phyloP scores from a whole-genome alignment of 2,113 vertebrate species.

The Anas platyrhynchos region DNA sequence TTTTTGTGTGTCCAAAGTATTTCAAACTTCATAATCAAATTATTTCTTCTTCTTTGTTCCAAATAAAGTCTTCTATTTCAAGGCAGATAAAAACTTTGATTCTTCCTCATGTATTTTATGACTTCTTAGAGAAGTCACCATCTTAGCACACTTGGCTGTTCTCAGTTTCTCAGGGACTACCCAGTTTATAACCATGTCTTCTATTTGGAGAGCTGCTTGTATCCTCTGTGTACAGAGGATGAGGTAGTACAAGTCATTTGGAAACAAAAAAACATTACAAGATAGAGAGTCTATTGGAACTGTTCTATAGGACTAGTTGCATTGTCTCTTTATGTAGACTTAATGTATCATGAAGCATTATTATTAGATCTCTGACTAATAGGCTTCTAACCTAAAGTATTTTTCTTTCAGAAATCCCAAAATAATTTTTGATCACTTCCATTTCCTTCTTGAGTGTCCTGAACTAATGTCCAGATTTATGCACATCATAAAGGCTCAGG shows the following conservation, averaged over 20 bases:
- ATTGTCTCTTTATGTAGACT: background rate
- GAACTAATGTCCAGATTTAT: constrained; percentile 99
- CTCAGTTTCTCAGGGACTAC: background rate
- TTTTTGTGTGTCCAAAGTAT: background rate
- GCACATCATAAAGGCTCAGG: constrained; percentile 99
- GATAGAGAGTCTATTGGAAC: background rate
- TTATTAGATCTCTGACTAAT: background rate
- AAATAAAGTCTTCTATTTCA: background rate
- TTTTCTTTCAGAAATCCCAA: constrained; percentile 90
- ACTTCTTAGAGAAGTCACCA: background rate
- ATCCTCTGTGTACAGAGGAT: background rate
- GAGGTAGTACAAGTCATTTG: background rate
- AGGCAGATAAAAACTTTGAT: background rate
- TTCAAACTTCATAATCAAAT: background rate
- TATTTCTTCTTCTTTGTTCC: background rate
- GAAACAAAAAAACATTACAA: background rate
- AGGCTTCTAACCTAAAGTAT: background rate
- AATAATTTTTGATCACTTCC: constrained; percentile 99
- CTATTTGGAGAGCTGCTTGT: background rate
- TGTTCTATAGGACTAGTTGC: background rate
- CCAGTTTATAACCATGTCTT: background rate
- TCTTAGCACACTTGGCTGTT: background rate
- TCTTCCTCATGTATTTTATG: background rate
- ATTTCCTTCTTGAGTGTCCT: constrained; percentile 98
- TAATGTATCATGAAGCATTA: background rate